Evolutionary conservation across 1,140 invertebrate genomes (phyloP).

Genomic region (Pemphigus obesinymphae): DNA sequence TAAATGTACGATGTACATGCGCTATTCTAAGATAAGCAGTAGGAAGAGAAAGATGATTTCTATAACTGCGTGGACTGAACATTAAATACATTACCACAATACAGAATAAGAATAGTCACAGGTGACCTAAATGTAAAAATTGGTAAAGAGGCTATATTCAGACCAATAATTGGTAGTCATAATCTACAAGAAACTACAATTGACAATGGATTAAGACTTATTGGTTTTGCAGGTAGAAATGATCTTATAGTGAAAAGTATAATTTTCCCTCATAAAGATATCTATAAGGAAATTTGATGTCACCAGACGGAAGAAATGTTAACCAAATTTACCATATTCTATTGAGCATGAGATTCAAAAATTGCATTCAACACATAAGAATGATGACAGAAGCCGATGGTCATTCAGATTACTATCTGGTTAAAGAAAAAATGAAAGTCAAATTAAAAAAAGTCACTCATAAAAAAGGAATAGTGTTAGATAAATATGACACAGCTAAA

Average conservation of each 20-base stretch:
- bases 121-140: not conserved
- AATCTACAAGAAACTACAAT: not conserved
- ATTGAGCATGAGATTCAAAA: too few relatives aligned
- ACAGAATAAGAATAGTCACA: not conserved
- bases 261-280: constrained; percentile 17
- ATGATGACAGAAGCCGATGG: not conserved
- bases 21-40: not conserved
- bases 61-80: not conserved
- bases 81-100: too few relatives aligned
- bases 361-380: too few relatives aligned
- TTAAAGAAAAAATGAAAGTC: not conserved
- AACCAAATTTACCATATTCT: too few relatives aligned
- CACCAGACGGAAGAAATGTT: not conserved
- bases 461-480: not conserved
- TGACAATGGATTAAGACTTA: not conserved
- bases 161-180: not conserved
- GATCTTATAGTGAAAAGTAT: not conserved
- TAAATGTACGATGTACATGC: constrained; percentile 20
- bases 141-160: not conserved
- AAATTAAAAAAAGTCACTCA: not conserved
- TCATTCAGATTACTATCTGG: not conserved
- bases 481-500: not conserved
- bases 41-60: constrained; percentile 1
- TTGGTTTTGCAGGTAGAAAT: not conserved
- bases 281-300: not conserved